Base-by-base conservation (phyloP, 2,888 invertebrate species). In the Hemithea aestivaria region DNA sequence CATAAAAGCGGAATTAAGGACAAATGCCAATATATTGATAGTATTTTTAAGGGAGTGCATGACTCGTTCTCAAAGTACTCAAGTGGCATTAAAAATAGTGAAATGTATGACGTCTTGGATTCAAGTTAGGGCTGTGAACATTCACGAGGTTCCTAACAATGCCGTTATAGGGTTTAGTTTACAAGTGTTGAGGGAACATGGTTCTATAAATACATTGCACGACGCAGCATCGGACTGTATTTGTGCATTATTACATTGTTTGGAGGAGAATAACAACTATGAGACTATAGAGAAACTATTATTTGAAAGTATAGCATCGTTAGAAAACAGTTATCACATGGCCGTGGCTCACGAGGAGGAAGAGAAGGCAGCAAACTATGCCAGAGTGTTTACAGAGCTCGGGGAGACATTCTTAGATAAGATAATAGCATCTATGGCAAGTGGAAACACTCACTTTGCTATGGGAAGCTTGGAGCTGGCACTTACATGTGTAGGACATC, bases 41-140 rank as follows among this genome's bases (percentile, higher is more conserved):
- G 90, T 93, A 59, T 94, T 96, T 74, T 81, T 98, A 58, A 93
- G 92, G 69, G 90, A 93, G 57, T 95, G 94, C 53, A 81, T 94
- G 46, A 90, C 90, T 51, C 92, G 83, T 56, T 89, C 90, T 9
- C 89, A 90, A 41, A 93, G 93, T 67, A 80, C 90, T 45, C 90
- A 91, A 63, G 89, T 94, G 45, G 91, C 92, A 30, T 81, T 91
- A 35, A 93, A 93, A 73, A 92, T 95, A 16, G 87, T 96, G 35
- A 90, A 93, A 56, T 98, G 97, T 76, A 93, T 97, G 73, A 95
- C 95, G 0, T 95, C 97, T 6, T 98, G 98, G 97, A 91, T 97
- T 54, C 91, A 92, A 36, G 92, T 97, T 7, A 92, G 92, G 58
- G 95, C 94, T 7, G 91, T 97, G 51, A 91, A 93, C 21, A 89